Percentiles rank a stretch among this genome's conserved stretches.
phyloP scores from a whole-genome alignment of 1,140 invertebrate species.

The Saxidomus purpurata region DNA sequence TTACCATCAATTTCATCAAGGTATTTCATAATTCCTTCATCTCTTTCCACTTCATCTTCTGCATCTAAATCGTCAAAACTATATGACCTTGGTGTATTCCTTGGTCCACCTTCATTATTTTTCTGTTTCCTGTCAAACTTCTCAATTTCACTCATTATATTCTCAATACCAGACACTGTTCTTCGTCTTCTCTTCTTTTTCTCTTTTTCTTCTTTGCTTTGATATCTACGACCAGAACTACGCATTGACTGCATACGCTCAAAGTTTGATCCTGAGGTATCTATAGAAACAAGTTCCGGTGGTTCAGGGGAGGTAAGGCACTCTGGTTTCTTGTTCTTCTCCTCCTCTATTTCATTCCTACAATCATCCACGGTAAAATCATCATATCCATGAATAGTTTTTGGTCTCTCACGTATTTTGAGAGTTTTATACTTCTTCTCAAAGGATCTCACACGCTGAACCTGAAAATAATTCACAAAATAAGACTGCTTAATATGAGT shows the following conservation, averaged over 20 bases:
- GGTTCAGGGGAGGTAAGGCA: conserved; percentile 77
- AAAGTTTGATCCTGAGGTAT: conserved; percentile 81
- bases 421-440: conserved; percentile 80
- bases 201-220: conserved; percentile 62
- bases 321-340: conserved; percentile 65
- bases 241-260: conserved; percentile 81
- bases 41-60: conserved; percentile 69
- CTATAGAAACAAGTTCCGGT: conserved; percentile 76
- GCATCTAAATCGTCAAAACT: conserved; percentile 82
- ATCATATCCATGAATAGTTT: conserved; percentile 77
- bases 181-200: conserved; percentile 75
- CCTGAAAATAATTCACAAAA: conserved; percentile 61
- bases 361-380: conserved; percentile 68
- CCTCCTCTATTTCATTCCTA: conserved; percentile 50
- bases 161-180: conserved; percentile 80
- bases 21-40: conserved; percentile 80
- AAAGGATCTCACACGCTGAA: conserved; percentile 70
- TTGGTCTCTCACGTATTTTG: conserved; percentile 71
- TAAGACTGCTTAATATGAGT: not conserved
- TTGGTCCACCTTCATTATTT: conserved; percentile 29
- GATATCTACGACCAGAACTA: conserved; percentile 70
- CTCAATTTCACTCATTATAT: conserved; percentile 82
- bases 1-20: conserved; percentile 80
- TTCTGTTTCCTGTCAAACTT: conserved; percentile 78
- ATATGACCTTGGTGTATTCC: conserved; percentile 72